These are phyloP conservation scores for Antennarius striatus DNA, from an alignment of 2,113 vertebrate genomes.

Conservation along the genomic window DNA sequence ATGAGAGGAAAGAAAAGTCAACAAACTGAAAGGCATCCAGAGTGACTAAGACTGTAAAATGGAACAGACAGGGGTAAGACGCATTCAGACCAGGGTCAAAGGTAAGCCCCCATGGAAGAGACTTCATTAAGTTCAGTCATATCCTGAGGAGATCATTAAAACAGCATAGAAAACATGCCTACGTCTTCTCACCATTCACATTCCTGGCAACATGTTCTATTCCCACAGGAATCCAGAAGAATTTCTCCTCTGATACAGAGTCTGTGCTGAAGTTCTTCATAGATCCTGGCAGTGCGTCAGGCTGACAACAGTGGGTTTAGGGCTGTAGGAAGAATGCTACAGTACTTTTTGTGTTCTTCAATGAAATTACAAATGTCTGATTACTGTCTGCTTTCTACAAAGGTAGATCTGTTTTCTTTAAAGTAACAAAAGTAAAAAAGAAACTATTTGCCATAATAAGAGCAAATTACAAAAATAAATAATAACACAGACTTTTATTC, in stretches of 20 bases:
- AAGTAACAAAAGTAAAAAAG: background rate
- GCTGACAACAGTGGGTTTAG: too few species aligned
- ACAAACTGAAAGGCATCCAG: constrained; percentile 74
- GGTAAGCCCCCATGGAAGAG: constrained; percentile 62
- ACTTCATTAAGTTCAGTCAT: constrained; percentile 74
- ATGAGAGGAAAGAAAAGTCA: constrained; percentile 77
- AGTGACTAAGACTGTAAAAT: constrained; percentile 68
- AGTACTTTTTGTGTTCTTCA: too few species aligned
- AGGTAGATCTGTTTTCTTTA: too few species aligned
- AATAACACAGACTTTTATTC: constrained; percentile 1
- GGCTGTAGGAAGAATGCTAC: too few species aligned
- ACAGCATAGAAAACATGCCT: constrained; percentile 46
- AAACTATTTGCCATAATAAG: background rate
- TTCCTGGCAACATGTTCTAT: constrained; percentile 36
- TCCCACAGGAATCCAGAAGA: constrained; percentile 32
- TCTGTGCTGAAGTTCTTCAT: constrained; percentile 13
- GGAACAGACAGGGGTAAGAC: constrained; percentile 59
- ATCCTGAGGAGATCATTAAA: constrained; percentile 74
- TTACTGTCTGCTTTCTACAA: too few species aligned
- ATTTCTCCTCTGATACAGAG: constrained; percentile 28
- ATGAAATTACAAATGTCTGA: too few species aligned
- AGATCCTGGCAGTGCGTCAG: background rate
- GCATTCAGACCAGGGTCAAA: constrained; percentile 66
- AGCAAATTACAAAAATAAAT: background rate
- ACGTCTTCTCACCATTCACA: constrained; percentile 38